Evolutionary conservation across 2,113 vertebrate genomes (phyloP).

Genomic region (Pygathrix nemaeus): DNA sequence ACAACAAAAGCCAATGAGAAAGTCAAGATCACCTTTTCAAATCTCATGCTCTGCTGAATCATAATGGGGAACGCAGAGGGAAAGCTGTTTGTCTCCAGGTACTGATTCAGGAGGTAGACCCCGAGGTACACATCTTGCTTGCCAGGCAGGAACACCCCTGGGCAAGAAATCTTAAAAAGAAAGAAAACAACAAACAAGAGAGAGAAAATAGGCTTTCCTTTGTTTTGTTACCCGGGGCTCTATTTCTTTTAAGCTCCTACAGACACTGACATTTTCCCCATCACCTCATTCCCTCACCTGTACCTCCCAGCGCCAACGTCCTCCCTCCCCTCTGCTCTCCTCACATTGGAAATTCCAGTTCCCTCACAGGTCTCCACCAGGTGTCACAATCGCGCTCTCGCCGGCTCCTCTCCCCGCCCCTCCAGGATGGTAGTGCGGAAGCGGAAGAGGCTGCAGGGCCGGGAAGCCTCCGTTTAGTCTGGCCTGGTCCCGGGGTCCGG

Average conservation of each 20-base stretch:
- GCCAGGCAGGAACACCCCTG: conserved; percentile 84
- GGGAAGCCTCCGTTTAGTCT: background rate
- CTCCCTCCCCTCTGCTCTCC: background rate
- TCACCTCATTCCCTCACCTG: background rate
- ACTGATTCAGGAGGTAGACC: conserved; percentile 84
- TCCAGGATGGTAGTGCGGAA: conserved; percentile 58
- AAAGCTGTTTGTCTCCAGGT: conserved; percentile 81
- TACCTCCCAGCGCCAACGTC: background rate
- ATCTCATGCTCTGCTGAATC: conserved; percentile 86
- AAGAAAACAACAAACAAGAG: rapidly evolving
- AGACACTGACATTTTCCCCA: background rate
- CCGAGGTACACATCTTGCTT: conserved; percentile 87
- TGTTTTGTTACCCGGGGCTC: background rate
- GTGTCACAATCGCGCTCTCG: conserved; percentile 58
- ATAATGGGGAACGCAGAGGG: conserved; percentile 85
- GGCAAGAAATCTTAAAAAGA: conserved; percentile 84
- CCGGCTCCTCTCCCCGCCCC: conserved; percentile 50
- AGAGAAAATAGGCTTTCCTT: background rate
- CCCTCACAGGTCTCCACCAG: conserved; percentile 57
- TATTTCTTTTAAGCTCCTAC: background rate
- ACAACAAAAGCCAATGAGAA: background rate
- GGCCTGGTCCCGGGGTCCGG: background rate
- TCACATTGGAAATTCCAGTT: background rate
- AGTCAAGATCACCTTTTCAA: conserved; percentile 87
- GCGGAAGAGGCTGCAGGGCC: conserved; percentile 68